Conservation (phyloP, 1,140 invertebrate species). For the Goniozus legneri region DNA sequence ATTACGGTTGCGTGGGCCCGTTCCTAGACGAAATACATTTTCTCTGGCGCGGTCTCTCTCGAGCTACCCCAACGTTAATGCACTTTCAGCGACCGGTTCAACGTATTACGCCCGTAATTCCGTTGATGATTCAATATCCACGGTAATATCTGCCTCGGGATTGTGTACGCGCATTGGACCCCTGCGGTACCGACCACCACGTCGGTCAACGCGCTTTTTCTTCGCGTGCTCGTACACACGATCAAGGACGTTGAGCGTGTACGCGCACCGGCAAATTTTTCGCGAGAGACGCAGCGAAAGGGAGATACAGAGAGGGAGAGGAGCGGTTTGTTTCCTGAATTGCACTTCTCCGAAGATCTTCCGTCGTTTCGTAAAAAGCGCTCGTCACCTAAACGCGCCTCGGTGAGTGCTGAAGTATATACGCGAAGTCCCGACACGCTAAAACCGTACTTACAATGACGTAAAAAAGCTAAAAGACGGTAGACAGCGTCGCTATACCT, state of each 20-base stretch:
- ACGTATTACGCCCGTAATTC: neutral
- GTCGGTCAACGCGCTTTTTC: no score
- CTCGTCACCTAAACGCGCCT: slow-evolving; percentile 11
- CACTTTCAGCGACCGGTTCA: neutral
- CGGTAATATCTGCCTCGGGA: neutral
- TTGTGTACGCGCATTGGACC: neutral
- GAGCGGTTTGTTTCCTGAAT: slow-evolving; percentile 10
- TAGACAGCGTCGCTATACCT: no score
- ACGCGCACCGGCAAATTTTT: no score
- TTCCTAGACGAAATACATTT: no score
- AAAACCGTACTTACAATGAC: slow-evolving; percentile 6
- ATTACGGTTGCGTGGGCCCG: no score
- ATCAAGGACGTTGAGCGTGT: slow-evolving; percentile 7
- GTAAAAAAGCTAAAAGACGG: no score
- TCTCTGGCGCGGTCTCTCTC: no score
- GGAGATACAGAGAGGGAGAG: neutral
- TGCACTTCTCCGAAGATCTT: slow-evolving; percentile 18
- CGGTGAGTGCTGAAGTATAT: no score
- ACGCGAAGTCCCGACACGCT: slow-evolving; percentile 5
- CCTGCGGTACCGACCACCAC: neutral
- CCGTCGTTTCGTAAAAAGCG: slow-evolving; percentile 15
- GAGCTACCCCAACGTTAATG: no score
- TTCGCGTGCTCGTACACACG: neutral
- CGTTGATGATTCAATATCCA: slow-evolving; percentile 1
- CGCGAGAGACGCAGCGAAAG: no score